phyloP scores from a whole-genome alignment of 2,888 invertebrate genomes.

The Ectemnius cavifrons region DNA sequence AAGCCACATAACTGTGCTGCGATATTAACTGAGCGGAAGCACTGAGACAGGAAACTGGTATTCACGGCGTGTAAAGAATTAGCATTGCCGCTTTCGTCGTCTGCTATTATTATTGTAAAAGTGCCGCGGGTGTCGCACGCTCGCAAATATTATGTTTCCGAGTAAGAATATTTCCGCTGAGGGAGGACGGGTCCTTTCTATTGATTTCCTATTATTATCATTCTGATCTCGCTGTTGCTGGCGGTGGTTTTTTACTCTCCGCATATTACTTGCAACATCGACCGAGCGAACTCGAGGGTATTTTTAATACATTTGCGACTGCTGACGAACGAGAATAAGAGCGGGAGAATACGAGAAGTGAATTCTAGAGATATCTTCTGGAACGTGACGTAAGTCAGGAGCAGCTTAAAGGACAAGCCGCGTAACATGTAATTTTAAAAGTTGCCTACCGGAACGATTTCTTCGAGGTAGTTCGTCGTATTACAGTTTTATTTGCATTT shows the following conservation, averaged over 20 bases:
- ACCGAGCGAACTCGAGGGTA: neutral
- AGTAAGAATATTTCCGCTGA: neutral
- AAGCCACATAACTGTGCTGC: too few species aligned
- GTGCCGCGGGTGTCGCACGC: neutral
- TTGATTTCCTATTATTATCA: conserved; percentile 11
- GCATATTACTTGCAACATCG: neutral
- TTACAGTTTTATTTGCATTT: neutral
- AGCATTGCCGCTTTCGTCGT: too few species aligned
- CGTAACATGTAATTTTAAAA: conserved; percentile 9
- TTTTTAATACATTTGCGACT: neutral
- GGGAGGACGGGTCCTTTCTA: neutral
- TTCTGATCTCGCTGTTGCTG: neutral
- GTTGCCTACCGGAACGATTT: neutral
- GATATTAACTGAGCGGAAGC: too few species aligned
- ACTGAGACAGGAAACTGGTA: too few species aligned
- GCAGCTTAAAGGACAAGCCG: neutral
- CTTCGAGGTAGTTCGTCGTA: neutral
- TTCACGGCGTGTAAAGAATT: too few species aligned
- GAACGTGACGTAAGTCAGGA: neutral
- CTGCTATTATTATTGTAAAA: too few species aligned
- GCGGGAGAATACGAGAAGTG: neutral
- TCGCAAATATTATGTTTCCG: neutral
- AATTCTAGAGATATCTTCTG: neutral
- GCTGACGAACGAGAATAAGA: neutral
- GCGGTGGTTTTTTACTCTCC: neutral